phyloP scores from a whole-genome alignment of 2,797 vertebrate genomes.

The Chloroceryle amazona region DNA sequence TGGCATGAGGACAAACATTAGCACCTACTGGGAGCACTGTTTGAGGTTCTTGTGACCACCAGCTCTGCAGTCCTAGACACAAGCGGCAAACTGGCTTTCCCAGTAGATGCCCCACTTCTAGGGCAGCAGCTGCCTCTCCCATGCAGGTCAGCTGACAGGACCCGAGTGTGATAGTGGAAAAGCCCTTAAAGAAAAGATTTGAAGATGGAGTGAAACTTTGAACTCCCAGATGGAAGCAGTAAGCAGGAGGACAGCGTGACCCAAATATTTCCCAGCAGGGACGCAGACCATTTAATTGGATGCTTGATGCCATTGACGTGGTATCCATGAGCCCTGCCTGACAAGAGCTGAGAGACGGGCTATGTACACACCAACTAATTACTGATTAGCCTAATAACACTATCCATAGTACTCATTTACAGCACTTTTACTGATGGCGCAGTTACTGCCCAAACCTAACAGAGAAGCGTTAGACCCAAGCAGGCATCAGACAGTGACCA shows the following conservation, averaged over 20 bases:
- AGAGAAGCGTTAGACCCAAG: neutral
- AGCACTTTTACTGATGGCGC: neutral
- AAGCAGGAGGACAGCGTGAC: neutral
- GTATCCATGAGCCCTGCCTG: neutral
- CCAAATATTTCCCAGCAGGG: neutral
- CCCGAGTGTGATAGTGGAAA: neutral
- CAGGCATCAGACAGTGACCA: neutral
- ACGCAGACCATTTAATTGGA: neutral
- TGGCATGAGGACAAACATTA: neutral
- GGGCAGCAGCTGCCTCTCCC: neutral
- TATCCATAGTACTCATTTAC: neutral
- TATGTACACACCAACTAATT: neutral
- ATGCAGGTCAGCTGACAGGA: neutral
- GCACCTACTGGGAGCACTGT: fast-evolving
- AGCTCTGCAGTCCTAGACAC: neutral
- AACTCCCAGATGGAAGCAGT: neutral
- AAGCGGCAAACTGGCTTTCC: neutral
- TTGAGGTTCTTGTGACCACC: neutral
- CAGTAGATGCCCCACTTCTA: neutral
- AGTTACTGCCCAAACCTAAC: neutral
- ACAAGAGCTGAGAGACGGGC: neutral
- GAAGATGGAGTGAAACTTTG: neutral
- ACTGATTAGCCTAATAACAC: neutral
- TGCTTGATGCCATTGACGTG: neutral
- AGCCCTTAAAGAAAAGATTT: neutral